A percentile compares a stretch with the other conserved stretches of the same genome.
These are phyloP conservation scores for Spizella passerina DNA, from an alignment of 2,797 vertebrate genomes.

Conservation along the genomic window DNA sequence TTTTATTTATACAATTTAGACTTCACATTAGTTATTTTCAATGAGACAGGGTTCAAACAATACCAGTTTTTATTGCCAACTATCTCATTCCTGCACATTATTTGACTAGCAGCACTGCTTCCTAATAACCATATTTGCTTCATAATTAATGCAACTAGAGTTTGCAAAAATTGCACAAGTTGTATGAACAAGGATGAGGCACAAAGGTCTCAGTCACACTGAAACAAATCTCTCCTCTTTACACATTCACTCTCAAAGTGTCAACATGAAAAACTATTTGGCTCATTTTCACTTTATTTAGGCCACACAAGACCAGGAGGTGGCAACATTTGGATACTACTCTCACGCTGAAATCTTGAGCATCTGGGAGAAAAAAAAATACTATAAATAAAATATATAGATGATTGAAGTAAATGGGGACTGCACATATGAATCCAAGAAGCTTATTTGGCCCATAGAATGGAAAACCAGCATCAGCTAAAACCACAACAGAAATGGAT, in stretches of 20 bases:
- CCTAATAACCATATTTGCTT: neutral
- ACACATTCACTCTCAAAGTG: neutral
- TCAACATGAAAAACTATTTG: neutral
- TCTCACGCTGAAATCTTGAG: neutral
- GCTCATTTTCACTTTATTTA: neutral
- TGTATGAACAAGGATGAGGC: neutral
- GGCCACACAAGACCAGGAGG: neutral
- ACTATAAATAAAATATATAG: neutral
- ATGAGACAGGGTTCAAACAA: neutral
- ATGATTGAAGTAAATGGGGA: neutral
- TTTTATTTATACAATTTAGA: neutral
- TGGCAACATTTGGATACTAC: neutral
- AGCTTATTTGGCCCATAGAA: slow-evolving; percentile 14
- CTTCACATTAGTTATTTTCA: neutral
- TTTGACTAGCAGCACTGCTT: neutral
- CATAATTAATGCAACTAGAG: neutral
- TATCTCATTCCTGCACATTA: neutral
- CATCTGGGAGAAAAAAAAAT: neutral
- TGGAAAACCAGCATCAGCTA: slow-evolving; percentile 35
- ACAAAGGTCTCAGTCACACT: neutral
- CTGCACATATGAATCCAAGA: neutral
- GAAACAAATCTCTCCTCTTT: neutral
- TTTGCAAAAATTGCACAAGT: neutral
- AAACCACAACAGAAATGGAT: slow-evolving; percentile 19
- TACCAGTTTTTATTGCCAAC: neutral